Conservation (phyloP, 2,113 vertebrate genomes). For the Brachypodius melanocephalos region DNA sequence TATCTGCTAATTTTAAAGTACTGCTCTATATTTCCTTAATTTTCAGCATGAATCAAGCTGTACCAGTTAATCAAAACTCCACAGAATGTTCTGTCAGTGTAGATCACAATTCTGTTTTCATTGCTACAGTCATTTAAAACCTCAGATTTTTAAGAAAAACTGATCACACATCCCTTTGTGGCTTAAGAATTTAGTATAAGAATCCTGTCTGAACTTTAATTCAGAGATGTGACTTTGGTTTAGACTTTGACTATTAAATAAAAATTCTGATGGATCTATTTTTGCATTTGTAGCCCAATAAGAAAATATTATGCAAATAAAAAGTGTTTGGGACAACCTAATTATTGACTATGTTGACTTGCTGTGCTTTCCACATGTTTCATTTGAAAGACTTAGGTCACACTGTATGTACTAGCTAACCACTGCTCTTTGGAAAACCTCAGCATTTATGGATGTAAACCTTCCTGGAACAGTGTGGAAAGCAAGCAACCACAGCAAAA, state of each 20-base stretch:
- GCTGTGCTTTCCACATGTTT: not conserved
- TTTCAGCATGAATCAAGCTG: not conserved
- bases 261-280: not conserved
- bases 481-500: not conserved
- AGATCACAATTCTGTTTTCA: not conserved
- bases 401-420: not conserved
- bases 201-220: not conserved
- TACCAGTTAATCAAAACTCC: not conserved
- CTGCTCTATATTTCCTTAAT: not conserved
- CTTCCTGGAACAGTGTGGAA: not conserved
- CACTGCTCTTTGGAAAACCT: not conserved
- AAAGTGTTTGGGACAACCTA: not conserved
- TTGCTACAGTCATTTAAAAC: not conserved
- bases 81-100: not conserved
- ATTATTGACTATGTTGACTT: not conserved
- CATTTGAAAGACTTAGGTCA: not conserved
- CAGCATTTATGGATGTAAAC: not conserved
- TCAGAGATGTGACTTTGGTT: not conserved
- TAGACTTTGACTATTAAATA: not conserved
- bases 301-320: not conserved
- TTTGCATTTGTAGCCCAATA: not conserved
- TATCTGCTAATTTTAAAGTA: not conserved
- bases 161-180: not conserved
- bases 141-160: not conserved
- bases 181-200: not conserved